phyloP scores from a whole-genome alignment of 2,113 vertebrate genomes.

The Jaculus jaculus region DNA sequence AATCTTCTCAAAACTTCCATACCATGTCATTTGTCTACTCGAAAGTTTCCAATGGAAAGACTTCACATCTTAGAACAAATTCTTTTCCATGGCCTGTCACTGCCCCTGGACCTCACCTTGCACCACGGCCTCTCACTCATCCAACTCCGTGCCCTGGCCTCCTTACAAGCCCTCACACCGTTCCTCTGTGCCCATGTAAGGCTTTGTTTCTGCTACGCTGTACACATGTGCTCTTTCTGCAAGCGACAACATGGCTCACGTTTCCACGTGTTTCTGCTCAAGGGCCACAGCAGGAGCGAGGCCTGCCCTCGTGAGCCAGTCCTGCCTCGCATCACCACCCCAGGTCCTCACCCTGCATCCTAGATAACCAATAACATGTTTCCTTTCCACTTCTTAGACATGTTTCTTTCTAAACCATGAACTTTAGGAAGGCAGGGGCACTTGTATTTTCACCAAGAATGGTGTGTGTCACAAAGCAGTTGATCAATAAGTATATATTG shows the following conservation, averaged over 20 bases:
- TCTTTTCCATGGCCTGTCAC: neutral
- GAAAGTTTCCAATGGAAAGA: neutral
- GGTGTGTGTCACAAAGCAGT: neutral
- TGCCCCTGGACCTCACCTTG: neutral
- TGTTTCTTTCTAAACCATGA: neutral
- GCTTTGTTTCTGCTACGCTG: neutral
- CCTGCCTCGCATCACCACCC: neutral
- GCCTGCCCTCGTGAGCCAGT: neutral
- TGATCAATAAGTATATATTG: neutral
- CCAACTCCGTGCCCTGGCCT: neutral
- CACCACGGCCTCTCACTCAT: neutral
- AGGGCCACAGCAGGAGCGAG: neutral
- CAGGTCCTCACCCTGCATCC: no score
- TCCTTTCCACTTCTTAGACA: neutral
- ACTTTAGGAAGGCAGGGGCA: neutral
- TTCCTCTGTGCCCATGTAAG: neutral
- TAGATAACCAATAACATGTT: neutral
- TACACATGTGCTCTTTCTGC: neutral
- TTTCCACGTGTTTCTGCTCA: neutral
- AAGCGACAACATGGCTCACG: neutral
- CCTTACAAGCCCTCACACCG: neutral
- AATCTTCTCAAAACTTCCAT: constrained; percentile 18
- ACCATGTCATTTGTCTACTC: neutral
- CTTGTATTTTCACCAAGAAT: neutral
- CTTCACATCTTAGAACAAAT: neutral